phyloP scores from a whole-genome alignment of 2,797 vertebrate species.

The Esox lucius region DNA sequence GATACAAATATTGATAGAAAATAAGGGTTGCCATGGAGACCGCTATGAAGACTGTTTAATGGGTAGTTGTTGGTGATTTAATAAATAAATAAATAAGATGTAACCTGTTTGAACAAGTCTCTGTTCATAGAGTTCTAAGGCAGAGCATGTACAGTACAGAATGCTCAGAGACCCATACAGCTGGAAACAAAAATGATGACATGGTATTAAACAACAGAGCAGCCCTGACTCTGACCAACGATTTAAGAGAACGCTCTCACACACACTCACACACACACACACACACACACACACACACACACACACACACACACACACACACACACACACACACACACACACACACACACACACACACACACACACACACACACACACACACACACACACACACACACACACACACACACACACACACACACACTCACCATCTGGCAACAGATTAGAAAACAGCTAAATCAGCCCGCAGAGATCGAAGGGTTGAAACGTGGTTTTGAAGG shows the following conservation, averaged over 20 bases:
- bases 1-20: conserved; percentile 15
- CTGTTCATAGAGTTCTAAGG: conserved; percentile 35
- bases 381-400: too few relatives aligned
- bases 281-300: conserved; percentile 3
- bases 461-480: conserved; percentile 1
- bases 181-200: not conserved
- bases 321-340: too few relatives aligned
- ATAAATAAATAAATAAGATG: conserved; percentile 65
- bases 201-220: conserved; percentile 11
- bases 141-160: conserved; percentile 41
- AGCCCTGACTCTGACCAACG: not conserved
- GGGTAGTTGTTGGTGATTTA: conserved; percentile 27
- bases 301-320: not conserved
- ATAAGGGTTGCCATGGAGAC: conserved; percentile 50
- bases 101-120: conserved; percentile 26
- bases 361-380: too few relatives aligned
- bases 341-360: too few relatives aligned
- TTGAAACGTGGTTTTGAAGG: conserved; percentile 20
- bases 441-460: conserved; percentile 16
- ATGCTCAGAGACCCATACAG: conserved; percentile 8
- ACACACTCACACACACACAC: conserved; percentile 18
- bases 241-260: conserved; percentile 10
- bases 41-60: not conserved
- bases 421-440: conserved; percentile 17
- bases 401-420: too few relatives aligned